Base-by-base conservation (phyloP, 1,140 invertebrate genomes). In the Harlomillsia oculata region DNA sequence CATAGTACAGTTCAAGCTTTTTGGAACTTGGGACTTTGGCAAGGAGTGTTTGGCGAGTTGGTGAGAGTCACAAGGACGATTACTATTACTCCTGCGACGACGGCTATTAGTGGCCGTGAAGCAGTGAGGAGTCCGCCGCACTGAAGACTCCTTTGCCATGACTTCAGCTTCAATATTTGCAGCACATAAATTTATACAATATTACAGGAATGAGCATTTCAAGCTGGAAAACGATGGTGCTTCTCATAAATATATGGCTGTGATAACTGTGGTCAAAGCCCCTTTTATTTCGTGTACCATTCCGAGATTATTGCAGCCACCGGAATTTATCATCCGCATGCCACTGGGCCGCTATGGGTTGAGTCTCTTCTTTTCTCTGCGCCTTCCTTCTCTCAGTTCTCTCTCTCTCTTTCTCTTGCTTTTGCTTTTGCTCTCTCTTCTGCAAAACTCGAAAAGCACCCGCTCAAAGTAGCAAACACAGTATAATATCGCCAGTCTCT, bases 211-310 rank as follows among this genome's bases (percentile, higher is more conserved):
- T 59, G 56, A 59, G 61, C 32, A 63, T 55, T 63, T 59, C 37
- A 63, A 55, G 46, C 51, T 50, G 46, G 46, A 45, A 59, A 63
- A 63, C 56, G 61, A 56, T 56, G 45, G 46, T 56, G 52, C 56
- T 56, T 59, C 61, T 59, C 61, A 63, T 63, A 63, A 63, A 63
- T 63, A 63, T 63, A 63, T 63, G 52, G 55, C 53, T 28, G 37
- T 58, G 60, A 62, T 62, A 62, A 62, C 60, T 62, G 60, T 62
- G 60, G 61, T 59, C 61, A 63, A 59, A 63, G 52, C 55, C 56
- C 49, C 56, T 63, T 59, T 59, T 63, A 52, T 63, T 63, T 56
- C 56, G 45, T 56, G 45, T 56, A 56, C 52, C 61, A 63, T 51
- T 55, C 61, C 53, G 53, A 63, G 56, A 63, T 63, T 63, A 63